Percentiles rank a stretch among this genome's conserved stretches.
These are phyloP conservation scores for Drosophila mojavensis DNA, from an alignment of 1,140 invertebrate genomes.

Conservation along the genomic window DNA sequence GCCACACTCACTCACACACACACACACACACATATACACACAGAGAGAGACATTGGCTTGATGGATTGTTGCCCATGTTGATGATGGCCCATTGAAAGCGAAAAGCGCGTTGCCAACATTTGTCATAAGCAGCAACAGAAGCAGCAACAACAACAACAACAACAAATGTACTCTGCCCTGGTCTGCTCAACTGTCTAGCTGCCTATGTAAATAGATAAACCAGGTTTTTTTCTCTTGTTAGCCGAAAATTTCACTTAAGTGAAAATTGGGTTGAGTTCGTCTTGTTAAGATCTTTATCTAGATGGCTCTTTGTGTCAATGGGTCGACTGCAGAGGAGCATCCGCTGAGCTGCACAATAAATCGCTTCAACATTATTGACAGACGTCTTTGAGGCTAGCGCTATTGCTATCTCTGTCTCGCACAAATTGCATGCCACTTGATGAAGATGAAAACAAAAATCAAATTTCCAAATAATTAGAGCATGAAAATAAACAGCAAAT, in stretches of 20 bases:
- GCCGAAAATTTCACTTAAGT: constrained; percentile 63
- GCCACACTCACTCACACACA: constrained; percentile 16
- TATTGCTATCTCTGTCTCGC: not conserved
- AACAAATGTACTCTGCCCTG: too few relatives aligned
- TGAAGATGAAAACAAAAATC: constrained; percentile 58
- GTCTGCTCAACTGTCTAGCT: not conserved
- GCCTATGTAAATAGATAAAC: constrained; percentile 72
- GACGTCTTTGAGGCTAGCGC: not conserved
- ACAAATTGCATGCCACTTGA: constrained; percentile 71
- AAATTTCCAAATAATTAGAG: constrained; percentile 82
- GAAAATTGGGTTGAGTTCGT: constrained; percentile 66
- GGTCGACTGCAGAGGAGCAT: constrained; percentile 25
- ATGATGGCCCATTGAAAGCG: constrained; percentile 61
- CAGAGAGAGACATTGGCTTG: not conserved
- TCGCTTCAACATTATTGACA: constrained; percentile 25
- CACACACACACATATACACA: not conserved
- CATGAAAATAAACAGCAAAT: constrained; percentile 79
- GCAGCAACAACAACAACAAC: not conserved
- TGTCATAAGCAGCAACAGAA: not conserved
- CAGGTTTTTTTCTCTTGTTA: constrained; percentile 59
- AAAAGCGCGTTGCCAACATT: constrained; percentile 43
- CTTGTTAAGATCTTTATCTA: constrained; percentile 36
- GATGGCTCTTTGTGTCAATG: constrained; percentile 45
- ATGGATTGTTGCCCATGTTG: constrained; percentile 29
- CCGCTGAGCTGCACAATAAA: constrained; percentile 1